Evolutionary conservation across 1,140 invertebrate genomes (phyloP), one percentile per base, ranked within the genome.

Genomic region (Sinonovacula constricta): DNA sequence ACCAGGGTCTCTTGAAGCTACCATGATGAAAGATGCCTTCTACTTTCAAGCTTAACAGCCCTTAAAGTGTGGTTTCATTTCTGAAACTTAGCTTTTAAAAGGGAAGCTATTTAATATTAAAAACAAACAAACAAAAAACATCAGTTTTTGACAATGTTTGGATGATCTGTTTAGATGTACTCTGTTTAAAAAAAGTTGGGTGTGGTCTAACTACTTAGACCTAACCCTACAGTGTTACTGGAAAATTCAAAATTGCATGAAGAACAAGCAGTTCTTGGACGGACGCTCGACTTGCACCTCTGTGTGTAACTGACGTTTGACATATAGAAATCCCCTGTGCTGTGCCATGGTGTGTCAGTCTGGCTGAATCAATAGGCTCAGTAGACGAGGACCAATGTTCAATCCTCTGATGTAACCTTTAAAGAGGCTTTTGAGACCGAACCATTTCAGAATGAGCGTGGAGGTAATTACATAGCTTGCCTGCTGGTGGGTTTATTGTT

Each of bases 181-280:
- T n/a, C n/a, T n/a, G n/a, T n/a, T n/a, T n/a, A n/a, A n/a, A n/a
- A n/a, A n/a, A n/a, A n/a, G n/a, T n/a, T n/a, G n/a, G n/a, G n/a
- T n/a, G n/a, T n/a, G n/a, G n/a, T n/a, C n/a, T n/a, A n/a, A n/a
- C n/a, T n/a, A n/a, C n/a, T n/a, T n/a, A n/a, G n/a, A n/a, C n/a
- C n/a, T n/a, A n/a, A n/a, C n/a, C n/a, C n/a, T n/a, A n/a, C n/a
- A n/a, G n/a, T n/a, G n/a, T n/a, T n/a, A n/a, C n/a, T n/a, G n/a
- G n/a, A n/a, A n/a, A n/a, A n/a, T n/a, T n/a, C n/a, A n/a, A n/a
- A n/a, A n/a, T n/a, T n/a, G n/a, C n/a, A 45, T 7, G 18, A 45
- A 45, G 39, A 45, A 45, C 39, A 45, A 10, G 7, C 18, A 39
- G 53, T 70, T 70, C 68, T 70, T 70, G 68, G 68, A 70, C 68